A percentile compares a stretch with the other conserved stretches of the same genome.
These are phyloP conservation scores for Drosophila diplacantha DNA, from an alignment of 2,888 invertebrate genomes.

Conservation along the genomic window DNA sequence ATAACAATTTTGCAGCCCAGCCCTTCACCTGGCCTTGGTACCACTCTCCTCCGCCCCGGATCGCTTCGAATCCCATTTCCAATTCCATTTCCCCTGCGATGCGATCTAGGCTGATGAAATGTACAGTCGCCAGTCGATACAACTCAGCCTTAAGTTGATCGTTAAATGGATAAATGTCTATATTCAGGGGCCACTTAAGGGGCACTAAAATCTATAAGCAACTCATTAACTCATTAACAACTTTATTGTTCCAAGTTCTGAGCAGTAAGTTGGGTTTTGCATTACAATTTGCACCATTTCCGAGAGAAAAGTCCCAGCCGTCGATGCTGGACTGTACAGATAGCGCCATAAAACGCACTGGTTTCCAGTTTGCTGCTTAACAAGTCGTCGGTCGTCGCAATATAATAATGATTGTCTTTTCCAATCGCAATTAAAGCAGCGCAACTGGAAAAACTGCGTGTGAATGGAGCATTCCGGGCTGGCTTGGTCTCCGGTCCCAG, in stretches of 20 bases:
- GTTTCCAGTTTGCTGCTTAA: slow-evolving; percentile 31
- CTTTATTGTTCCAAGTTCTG: background rate
- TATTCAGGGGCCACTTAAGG: background rate
- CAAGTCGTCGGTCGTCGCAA: slow-evolving; percentile 11
- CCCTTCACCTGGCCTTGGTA: slow-evolving; percentile 42
- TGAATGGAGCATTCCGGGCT: slow-evolving; percentile 39
- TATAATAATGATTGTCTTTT: slow-evolving; percentile 31
- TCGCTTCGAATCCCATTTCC: background rate
- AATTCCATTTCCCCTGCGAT: slow-evolving; percentile 11
- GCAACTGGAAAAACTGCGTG: slow-evolving; percentile 49
- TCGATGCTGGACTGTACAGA: slow-evolving; percentile 2
- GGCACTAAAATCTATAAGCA: background rate
- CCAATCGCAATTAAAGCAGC: slow-evolving; percentile 30
- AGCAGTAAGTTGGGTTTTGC: background rate
- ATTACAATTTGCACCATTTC: background rate
- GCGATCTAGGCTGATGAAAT: slow-evolving; percentile 10
- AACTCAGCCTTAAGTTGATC: background rate
- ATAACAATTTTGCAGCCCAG: slow-evolving; percentile 7
- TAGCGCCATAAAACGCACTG: slow-evolving; percentile 30
- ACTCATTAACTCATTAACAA: background rate
- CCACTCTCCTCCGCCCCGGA: slow-evolving; percentile 3
- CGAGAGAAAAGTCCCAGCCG: background rate
- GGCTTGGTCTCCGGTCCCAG: slow-evolving; percentile 12
- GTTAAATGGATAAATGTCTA: background rate
- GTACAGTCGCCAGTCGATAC: slow-evolving; percentile 14